Base-by-base conservation (phyloP, 1,140 invertebrate genomes). In the Ectropis grisescens region DNA sequence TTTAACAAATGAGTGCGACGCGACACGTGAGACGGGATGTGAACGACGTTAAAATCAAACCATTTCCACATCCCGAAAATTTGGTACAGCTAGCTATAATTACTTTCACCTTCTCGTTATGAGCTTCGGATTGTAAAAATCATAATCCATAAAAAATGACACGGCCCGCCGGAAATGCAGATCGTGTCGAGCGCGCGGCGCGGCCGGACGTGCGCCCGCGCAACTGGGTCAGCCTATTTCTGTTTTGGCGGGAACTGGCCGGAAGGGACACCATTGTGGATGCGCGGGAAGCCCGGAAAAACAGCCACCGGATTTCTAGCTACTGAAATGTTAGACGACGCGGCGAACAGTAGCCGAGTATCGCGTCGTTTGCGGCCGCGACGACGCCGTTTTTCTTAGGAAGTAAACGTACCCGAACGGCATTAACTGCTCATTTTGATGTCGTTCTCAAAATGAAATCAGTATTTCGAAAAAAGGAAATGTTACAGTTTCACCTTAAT, bases 221-320 rank as follows among this genome's bases (percentile, higher is more conserved):
- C 58, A 80, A 75, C 61, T 80, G 61, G 75, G 75, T 76, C 75
- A 76, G 75, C 66, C 68, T 80, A 80, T 80, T 80, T 80, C 68
- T 72, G 70, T 65, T 80, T 76, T 72, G 71, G 71, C 75, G 75
- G 71, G 75, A 80, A 76, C 71, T 64, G 66, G 61, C 71, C 70
- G 75, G 70, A 80, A 68, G 57, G 54, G 60, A 39, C 69, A 62
- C 75, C 75, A 80, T 80, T 80, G 71, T 80, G 64, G 71, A 67
- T 67, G 67, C 53, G 60, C 55, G 62, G 74, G 59, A 70, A 68
- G 58, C 69, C 74, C 62, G 67, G 65, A 67, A 74, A 71, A 72
- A 60, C 58, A 66, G 38, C 46, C 61, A 53, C 59, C 58, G 71
- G 67, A 72, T 67, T 79, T 76, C 69, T 67, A 62, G 56, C 71